Evolutionary conservation across 2,113 vertebrate genomes (phyloP), one percentile per base, ranked within the genome.

Genomic region (Xiphias gladius): DNA sequence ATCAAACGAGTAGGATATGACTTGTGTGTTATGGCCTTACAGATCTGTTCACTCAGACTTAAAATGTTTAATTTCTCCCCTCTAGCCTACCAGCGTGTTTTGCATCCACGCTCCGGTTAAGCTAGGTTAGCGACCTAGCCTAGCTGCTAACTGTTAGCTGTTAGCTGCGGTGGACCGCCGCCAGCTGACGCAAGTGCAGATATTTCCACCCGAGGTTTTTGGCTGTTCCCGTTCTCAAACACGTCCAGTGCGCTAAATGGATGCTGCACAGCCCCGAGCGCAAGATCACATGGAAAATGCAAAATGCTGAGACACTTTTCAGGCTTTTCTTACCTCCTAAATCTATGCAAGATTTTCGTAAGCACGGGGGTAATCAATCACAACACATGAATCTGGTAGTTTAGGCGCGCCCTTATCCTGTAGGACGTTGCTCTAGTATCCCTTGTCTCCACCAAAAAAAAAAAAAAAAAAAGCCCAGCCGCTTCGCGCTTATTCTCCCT

Each of bases 161-260:
- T 30, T 88, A 91, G 89, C 87, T 62, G 88, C 91, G 78, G 78
- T 87, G 89, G 86, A 89, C 79, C 84, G 37, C 83, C 71, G 89
- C 88, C 91, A 92, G 91, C 91, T 93, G 93, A 93, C 93, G 92
- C 90, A 89, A 94, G 93, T 94, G 94, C 91, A 91, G 92, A 93
- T 91, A 93, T 93, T 93, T 93, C 83, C 92, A 93, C 78, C 90
- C 89, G 35, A 73, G 71, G 54, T 48, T 86, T 73, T 79, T 59
- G 87, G 90, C 84, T 92, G 82, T 80, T 92, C 80, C 67, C 78
- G 79, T 84, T 88, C 91, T 83, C 73, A 83, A 86, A 76, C 26
- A 70, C 86, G 82, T 71, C 66, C 82, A 75, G 62, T 63, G 63
- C 82, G 80, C 73, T 72, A 79, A 66, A 86, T 19, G 79, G 91